A percentile compares a stretch with the other conserved stretches of the same genome.
Evolutionary conservation across 2,888 invertebrate genomes (phyloP).

Genomic region (Protula sp.): DNA sequence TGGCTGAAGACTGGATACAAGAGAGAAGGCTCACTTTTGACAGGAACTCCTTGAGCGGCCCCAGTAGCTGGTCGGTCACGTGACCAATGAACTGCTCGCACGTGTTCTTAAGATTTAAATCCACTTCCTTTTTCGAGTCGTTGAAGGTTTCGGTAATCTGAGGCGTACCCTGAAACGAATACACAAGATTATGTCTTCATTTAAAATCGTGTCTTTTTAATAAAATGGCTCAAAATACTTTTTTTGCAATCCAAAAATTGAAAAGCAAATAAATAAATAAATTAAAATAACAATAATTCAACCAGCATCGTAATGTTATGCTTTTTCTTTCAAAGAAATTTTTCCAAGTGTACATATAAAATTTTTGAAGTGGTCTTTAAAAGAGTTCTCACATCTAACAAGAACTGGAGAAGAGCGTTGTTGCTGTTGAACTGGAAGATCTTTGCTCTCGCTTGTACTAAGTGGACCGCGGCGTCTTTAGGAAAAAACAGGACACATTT

Average conservation of each 20-base stretch:
- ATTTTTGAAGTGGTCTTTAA: not conserved
- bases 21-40: conserved; percentile 63
- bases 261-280: too few relatives aligned
- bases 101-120: conserved; percentile 79
- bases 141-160: conserved; percentile 85
- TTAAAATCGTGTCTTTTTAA: not conserved
- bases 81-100: conserved; percentile 84
- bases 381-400: conserved; percentile 53
- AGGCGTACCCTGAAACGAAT: conserved; percentile 73
- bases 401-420: conserved; percentile 87
- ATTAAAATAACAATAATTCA: too few relatives aligned
- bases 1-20: too few relatives aligned
- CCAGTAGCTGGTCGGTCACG: conserved; percentile 69
- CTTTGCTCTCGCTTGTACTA: conserved; percentile 68
- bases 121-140: conserved; percentile 94
- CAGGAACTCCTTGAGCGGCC: conserved; percentile 69
- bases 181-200: not conserved
- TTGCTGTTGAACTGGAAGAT: conserved; percentile 81
- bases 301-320: too few relatives aligned
- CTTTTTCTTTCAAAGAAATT: too few relatives aligned
- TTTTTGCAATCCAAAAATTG: not conserved
- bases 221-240: not conserved
- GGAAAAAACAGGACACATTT: too few relatives aligned
- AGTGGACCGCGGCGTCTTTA: conserved; percentile 57
- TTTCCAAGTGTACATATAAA: too few relatives aligned